Conservation (phyloP, 2,888 invertebrate species). For the Pollenia griseotomentosa region DNA sequence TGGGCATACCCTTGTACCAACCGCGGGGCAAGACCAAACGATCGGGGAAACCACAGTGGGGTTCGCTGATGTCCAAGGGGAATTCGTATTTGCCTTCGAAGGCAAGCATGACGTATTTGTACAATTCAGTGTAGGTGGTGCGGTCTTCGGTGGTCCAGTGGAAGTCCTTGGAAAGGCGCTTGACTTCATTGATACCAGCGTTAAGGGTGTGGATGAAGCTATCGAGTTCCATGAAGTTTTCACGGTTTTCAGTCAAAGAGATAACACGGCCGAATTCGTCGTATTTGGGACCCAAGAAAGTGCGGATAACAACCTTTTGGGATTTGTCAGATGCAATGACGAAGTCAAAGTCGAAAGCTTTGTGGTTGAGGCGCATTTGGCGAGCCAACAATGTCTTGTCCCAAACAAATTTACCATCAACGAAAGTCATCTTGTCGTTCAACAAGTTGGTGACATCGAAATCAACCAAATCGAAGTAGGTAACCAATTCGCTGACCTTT, state of each 20-base stretch:
- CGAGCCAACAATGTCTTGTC: constrained; percentile 84
- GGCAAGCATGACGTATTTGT: constrained; percentile 84
- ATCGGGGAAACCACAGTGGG: constrained; percentile 86
- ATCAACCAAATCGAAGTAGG: constrained; percentile 88
- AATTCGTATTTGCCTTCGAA: constrained; percentile 84
- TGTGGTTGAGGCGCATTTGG: constrained; percentile 89
- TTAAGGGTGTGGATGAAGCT: constrained; percentile 86
- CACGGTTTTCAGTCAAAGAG: constrained; percentile 86
- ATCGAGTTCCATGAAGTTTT: constrained; percentile 88
- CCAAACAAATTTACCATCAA: constrained; percentile 81
- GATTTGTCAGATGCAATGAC: constrained; percentile 86
- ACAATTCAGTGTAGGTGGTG: constrained; percentile 82
- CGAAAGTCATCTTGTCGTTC: constrained; percentile 76
- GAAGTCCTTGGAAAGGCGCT: constrained; percentile 77
- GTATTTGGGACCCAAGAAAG: constrained; percentile 89
- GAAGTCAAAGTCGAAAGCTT: constrained; percentile 87
- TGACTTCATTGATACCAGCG: constrained; percentile 84
- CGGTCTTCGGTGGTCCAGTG: constrained; percentile 86
- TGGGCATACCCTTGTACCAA: constrained; percentile 86
- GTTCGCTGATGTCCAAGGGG: constrained; percentile 83
- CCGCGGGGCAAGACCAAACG: constrained; percentile 88
- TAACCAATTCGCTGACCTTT: constrained; percentile 87
- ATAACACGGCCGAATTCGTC: constrained; percentile 85
- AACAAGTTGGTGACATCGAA: constrained; percentile 85
- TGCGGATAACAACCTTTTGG: constrained; percentile 86